Conservation (phyloP, 2,797 vertebrate genomes). For the Phrynocephalus vlangalii region DNA sequence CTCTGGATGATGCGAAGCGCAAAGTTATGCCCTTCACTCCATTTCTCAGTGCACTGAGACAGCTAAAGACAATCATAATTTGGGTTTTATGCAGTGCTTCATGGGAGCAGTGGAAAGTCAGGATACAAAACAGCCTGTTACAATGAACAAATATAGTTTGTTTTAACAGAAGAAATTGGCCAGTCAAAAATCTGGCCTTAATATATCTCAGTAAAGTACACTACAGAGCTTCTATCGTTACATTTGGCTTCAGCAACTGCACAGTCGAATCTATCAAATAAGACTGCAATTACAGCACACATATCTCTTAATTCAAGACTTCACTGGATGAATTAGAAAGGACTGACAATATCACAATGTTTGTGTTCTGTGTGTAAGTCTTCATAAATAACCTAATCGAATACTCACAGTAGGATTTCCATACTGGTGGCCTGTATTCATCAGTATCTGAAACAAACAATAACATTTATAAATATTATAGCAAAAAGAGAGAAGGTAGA, state of each 20-base stretch:
- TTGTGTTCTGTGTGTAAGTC: background rate
- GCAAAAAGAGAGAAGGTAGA: background rate
- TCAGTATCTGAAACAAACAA: slow-evolving; percentile 85
- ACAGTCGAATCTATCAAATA: background rate
- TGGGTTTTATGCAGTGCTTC: background rate
- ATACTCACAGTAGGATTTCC: slow-evolving; percentile 92
- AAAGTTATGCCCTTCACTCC: no score
- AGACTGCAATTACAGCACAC: background rate
- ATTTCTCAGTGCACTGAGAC: background rate
- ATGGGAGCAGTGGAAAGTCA: background rate
- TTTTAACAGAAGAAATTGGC: background rate
- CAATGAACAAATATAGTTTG: background rate
- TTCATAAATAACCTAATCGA: slow-evolving; percentile 20
- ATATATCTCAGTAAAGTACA: background rate
- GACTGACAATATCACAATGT: background rate
- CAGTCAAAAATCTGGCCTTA: background rate
- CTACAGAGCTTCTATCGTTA: background rate
- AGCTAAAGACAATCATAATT: background rate
- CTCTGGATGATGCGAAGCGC: background rate
- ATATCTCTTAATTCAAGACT: background rate
- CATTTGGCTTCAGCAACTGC: background rate
- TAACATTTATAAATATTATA: slow-evolving; percentile 7
- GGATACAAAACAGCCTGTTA: background rate
- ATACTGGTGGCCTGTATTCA: slow-evolving; percentile 90
- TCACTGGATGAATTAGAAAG: background rate